Base-by-base conservation (phyloP, 2,888 invertebrate species). In the Tinea semifulvella region DNA sequence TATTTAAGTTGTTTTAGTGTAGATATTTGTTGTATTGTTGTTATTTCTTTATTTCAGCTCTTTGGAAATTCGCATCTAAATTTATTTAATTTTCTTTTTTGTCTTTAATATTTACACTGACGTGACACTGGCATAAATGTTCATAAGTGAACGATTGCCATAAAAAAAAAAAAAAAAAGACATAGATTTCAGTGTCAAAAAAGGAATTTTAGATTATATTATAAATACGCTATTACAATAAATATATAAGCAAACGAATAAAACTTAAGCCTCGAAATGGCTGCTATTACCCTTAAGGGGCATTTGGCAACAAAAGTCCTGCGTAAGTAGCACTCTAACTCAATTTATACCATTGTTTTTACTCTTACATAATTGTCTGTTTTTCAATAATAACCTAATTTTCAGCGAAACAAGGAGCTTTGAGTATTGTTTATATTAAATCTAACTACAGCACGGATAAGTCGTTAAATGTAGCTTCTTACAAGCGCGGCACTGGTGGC, bases 401-500 rank as follows among this genome's bases (percentile, higher is more conserved):
- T 68, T 50, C 57, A 82, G 82, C 71, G 27, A 59, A 69, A 52
- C 62, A 65, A 56, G 79, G 76, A 27, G 64, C 65, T 20, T 50
- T 79, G 53, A 67, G 82, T 52, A 54, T 80, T 56, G 60, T 80
- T 59, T 82, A 76, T 60, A 68, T 79, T 52, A 77, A 77, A 50
- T 61, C 74, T 5, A 61, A 75, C 53, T 87, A 86, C 57, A 83
- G 84, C 56, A 75, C 82, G 1, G 84, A 85, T 49, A 58, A 61
- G 1, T 80, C 67, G 43, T 82, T 83, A 49, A 89, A 88, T 68
- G 61, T 88, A 45, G 83, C 90, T 6, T 74, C 86, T 1, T 82
- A 92, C 62, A 92, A 90, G 65, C 83, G 90, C 51, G 95, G 94
- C 19, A 92, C 94, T 14, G 95, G 94, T 10, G 98, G 98, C 13